Percentiles rank a stretch among this genome's conserved stretches.
phyloP scores from a whole-genome alignment of 1,140 invertebrate species.

The Scaptomyza pallida region DNA sequence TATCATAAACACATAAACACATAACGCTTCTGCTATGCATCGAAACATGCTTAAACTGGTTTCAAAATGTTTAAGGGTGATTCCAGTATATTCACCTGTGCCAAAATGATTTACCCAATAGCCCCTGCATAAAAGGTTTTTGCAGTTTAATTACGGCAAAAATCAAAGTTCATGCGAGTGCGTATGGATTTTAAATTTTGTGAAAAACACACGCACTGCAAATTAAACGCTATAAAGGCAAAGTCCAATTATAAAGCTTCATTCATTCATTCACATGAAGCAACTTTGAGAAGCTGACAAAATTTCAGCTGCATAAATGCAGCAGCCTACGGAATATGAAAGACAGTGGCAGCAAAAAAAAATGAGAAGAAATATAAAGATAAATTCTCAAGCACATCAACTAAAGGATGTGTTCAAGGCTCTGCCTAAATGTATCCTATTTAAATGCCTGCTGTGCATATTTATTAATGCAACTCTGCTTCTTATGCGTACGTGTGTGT shows the following conservation, averaged over 20 bases:
- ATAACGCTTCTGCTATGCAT: no score
- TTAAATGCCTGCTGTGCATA: slow-evolving; percentile 64
- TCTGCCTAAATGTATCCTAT: slow-evolving; percentile 38
- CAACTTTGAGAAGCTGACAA: slow-evolving; percentile 27
- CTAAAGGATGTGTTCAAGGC: slow-evolving; percentile 20
- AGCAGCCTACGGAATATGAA: slow-evolving; percentile 21
- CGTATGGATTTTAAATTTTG: not conserved
- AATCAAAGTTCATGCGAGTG: not conserved
- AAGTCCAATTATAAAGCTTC: slow-evolving; percentile 40
- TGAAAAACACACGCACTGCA: slow-evolving; percentile 1
- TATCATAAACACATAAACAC: no score
- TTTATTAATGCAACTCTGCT: slow-evolving; percentile 64
- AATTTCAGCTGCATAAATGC: slow-evolving; percentile 22
- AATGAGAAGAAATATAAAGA: slow-evolving; percentile 39
- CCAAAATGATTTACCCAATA: not conserved
- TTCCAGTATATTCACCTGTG: not conserved
- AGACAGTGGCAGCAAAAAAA: slow-evolving; percentile 25
- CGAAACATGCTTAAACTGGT: no score
- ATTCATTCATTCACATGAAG: slow-evolving; percentile 33
- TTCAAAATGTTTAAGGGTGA: not conserved
- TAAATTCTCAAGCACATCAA: slow-evolving; percentile 41
- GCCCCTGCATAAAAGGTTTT: not conserved
- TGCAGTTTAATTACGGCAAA: slow-evolving; percentile 1
- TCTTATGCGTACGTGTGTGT: slow-evolving; percentile 12
- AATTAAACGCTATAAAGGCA: slow-evolving; percentile 10